phyloP scores from a whole-genome alignment of 2,113 vertebrate species.

The Cryptotis parvus region DNA sequence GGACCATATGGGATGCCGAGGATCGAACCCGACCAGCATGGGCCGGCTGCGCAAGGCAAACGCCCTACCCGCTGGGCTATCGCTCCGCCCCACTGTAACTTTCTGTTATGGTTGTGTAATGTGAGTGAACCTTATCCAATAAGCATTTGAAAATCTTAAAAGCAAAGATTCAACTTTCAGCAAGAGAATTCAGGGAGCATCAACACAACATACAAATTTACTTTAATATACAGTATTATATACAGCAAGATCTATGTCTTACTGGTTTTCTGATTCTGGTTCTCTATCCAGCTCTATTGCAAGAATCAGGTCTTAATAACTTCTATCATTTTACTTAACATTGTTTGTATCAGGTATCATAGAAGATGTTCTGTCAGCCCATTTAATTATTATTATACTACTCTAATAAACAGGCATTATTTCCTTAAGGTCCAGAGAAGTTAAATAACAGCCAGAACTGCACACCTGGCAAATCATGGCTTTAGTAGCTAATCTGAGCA shows the following conservation, averaged over 20 bases:
- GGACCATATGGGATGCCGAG: no score
- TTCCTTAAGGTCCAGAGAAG: background rate
- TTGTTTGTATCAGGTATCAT: background rate
- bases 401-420: no score
- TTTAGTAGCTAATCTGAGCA: background rate
- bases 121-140: background rate
- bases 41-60: no score
- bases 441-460: background rate
- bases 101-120: no score
- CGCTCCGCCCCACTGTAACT: no score
- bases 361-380: background rate
- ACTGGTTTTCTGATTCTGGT: no score
- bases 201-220: background rate
- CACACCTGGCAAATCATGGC: background rate
- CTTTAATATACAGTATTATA: background rate
- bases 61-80: no score
- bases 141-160: background rate
- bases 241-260: no score
- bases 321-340: background rate
- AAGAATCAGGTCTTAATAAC: background rate
- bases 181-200: background rate
- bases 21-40: no score
- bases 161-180: background rate
- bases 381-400: background rate
- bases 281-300: background rate